Evolutionary conservation across 2,888 invertebrate species (phyloP).

Genomic region (Epiblema foenella): DNA sequence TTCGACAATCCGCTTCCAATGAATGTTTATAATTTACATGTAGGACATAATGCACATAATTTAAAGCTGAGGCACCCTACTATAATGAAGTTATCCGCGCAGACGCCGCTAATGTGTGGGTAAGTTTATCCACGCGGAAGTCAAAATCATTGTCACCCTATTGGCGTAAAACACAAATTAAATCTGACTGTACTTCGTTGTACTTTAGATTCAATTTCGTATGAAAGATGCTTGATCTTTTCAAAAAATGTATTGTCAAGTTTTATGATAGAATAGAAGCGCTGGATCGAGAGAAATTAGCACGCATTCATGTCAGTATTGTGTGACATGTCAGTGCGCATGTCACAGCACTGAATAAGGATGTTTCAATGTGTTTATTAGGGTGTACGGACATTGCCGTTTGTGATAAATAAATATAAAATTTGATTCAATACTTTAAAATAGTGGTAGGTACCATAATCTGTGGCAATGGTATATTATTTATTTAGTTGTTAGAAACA

Average conservation of each 20-base stretch:
- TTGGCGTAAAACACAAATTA: background rate
- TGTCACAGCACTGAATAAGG: conserved; percentile 44
- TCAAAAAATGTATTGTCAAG: conserved; percentile 42
- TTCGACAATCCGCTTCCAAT: conserved; percentile 26
- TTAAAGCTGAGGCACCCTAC: conserved; percentile 38
- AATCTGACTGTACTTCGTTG: background rate
- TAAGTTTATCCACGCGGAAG: conserved; percentile 72
- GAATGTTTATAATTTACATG: conserved; percentile 34
- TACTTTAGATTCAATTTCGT: conserved; percentile 3
- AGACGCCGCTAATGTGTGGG: conserved; percentile 78
- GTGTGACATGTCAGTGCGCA: conserved; percentile 60
- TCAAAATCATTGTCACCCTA: conserved; percentile 61
- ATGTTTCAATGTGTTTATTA: conserved; percentile 39
- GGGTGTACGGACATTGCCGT: conserved; percentile 33
- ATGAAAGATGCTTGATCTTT: background rate
- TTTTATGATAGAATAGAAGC: conserved; percentile 65
- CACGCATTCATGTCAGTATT: conserved; percentile 74
- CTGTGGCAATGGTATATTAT: no score
- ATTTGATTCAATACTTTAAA: conserved; percentile 11
- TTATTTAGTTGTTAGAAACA: no score
- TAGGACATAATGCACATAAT: conserved; percentile 33
- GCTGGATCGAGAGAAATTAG: conserved; percentile 81
- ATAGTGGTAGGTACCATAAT: background rate
- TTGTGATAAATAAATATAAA: conserved; percentile 29
- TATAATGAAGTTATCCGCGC: conserved; percentile 69